phyloP scores from a whole-genome alignment of 2,113 vertebrate species.

The Sander lucioperca region DNA sequence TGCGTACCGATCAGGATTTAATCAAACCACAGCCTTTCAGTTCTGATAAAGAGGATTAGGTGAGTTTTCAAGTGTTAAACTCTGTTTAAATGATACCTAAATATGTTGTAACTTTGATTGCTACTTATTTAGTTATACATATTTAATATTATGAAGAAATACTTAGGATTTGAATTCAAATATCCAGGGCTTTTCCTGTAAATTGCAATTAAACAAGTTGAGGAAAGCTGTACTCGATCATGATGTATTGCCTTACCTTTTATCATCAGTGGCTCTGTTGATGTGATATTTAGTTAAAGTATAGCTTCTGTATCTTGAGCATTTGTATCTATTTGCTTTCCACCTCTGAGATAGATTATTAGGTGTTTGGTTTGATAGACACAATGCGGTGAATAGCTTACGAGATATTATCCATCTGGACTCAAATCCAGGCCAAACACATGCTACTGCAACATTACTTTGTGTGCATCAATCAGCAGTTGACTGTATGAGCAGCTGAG shows the following conservation, averaged over 20 bases:
- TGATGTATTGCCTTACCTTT: conserved; percentile 5
- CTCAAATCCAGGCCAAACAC: conserved; percentile 64
- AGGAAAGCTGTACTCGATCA: neutral
- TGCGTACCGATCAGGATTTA: neutral
- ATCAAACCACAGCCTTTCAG: neutral
- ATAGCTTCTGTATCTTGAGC: no score
- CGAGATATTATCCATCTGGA: conserved; percentile 56
- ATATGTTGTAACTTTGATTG: neutral
- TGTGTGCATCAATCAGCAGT: conserved; percentile 48
- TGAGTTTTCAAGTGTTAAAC: neutral
- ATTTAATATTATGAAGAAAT: neutral
- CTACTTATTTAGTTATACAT: neutral
- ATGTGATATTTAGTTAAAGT: neutral
- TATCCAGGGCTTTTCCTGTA: neutral
- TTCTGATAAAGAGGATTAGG: neutral
- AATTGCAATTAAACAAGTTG: neutral
- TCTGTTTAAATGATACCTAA: neutral
- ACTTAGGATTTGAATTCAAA: neutral
- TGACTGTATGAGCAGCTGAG: conserved; percentile 56
- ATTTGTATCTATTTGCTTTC: neutral
- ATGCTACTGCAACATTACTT: conserved; percentile 40
- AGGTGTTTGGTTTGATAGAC: conserved; percentile 1
- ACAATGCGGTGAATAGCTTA: neutral
- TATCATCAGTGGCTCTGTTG: neutral
- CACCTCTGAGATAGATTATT: neutral